Conservation (phyloP, 2,113 vertebrate genomes). For the Gopherus evgoodei region DNA sequence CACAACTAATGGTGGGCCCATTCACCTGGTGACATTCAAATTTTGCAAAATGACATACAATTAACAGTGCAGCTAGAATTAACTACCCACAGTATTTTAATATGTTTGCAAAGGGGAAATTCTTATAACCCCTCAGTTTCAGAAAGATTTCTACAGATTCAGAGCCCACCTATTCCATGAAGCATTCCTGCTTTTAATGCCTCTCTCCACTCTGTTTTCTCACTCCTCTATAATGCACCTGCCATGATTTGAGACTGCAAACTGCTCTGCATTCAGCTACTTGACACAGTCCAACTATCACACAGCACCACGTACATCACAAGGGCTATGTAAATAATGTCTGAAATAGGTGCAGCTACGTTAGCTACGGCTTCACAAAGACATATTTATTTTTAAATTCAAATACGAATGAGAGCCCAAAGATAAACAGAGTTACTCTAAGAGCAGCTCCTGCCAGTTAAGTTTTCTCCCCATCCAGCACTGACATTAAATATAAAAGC, state of each 20-base stretch:
- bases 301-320: not conserved
- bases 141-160: not conserved
- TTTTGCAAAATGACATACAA: not conserved
- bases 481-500: not conserved
- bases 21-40: not conserved
- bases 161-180: not conserved
- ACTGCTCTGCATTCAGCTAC: not conserved
- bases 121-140: not conserved
- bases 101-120: not conserved
- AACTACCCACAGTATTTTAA: not conserved
- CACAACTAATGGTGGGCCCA: not conserved
- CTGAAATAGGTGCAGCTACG: not conserved
- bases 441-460: not conserved
- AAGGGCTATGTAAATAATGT: not conserved
- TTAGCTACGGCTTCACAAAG: not conserved
- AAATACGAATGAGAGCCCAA: not conserved
- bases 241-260: rapidly evolving
- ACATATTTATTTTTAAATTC: not conserved
- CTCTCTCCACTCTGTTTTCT: not conserved
- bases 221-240: not conserved
- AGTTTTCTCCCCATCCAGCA: not conserved
- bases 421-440: not conserved
- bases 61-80: not conserved
- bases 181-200: not conserved
- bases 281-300: not conserved